These are phyloP conservation scores for Hylaeus volcanicus DNA, from an alignment of 1,140 invertebrate species.

Conservation along the genomic window DNA sequence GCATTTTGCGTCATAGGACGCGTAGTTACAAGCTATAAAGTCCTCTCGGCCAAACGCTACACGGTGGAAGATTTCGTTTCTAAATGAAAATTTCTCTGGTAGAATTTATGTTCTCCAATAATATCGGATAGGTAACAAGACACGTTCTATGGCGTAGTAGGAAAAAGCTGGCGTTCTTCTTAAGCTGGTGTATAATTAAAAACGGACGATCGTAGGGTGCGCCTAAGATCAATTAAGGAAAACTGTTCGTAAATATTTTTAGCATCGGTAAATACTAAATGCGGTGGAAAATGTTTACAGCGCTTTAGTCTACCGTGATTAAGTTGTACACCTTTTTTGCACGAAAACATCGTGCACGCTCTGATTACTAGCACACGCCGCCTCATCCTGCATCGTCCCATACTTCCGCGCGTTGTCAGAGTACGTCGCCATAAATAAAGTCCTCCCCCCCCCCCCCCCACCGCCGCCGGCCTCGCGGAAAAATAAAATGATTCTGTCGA, in stretches of 20 bases:
- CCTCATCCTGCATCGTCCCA: neutral
- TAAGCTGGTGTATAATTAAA: neutral
- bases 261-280: constrained; percentile 13
- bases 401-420: constrained; percentile 14
- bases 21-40: too few relatives aligned
- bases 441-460: neutral
- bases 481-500: neutral
- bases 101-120: too few relatives aligned
- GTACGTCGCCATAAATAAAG: constrained; percentile 19
- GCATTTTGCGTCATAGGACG: too few relatives aligned
- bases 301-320: constrained; percentile 34
- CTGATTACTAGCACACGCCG: constrained; percentile 2
- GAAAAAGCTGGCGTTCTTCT: neutral
- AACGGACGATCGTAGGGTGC: neutral
- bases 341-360: constrained; percentile 45
- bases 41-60: too few relatives aligned
- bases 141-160: too few relatives aligned
- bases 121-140: too few relatives aligned
- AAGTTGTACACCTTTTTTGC: constrained; percentile 41
- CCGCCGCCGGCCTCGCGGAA: neutral
- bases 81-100: too few relatives aligned
- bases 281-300: constrained; percentile 48
- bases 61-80: too few relatives aligned
- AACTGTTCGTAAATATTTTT: constrained; percentile 33
- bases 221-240: neutral